Percentiles rank a stretch among this genome's conserved stretches.
Conservation (phyloP, 2,888 invertebrate species). For the Deilephila porcellus region DNA sequence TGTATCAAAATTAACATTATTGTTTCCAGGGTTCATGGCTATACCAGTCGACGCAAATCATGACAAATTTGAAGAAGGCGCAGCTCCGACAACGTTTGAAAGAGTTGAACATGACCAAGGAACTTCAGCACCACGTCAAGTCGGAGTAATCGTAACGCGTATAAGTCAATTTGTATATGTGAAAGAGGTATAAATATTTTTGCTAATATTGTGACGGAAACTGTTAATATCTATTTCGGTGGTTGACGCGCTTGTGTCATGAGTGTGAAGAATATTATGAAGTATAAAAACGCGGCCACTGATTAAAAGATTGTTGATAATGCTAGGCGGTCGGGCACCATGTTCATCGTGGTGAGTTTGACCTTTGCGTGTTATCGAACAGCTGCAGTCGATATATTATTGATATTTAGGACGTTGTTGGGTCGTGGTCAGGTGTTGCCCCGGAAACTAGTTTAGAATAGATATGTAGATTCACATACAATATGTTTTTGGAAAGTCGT, state of each 20-base stretch:
- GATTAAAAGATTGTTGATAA: constrained; percentile 16
- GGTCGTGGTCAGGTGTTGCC: constrained; percentile 21
- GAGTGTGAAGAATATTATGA: constrained; percentile 17
- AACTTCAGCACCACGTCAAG: constrained; percentile 65
- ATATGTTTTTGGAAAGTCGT: not conserved
- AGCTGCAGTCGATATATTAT: not conserved
- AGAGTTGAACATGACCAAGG: constrained; percentile 77
- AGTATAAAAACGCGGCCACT: constrained; percentile 12
- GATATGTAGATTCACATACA: not conserved
- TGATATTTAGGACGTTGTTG: constrained; percentile 2
- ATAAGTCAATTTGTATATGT: constrained; percentile 42
- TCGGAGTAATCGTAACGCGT: constrained; percentile 59
- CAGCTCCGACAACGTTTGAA: constrained; percentile 89
- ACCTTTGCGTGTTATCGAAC: not conserved
- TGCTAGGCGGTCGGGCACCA: not conserved
- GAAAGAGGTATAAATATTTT: constrained; percentile 49
- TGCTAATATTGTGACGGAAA: constrained; percentile 42
- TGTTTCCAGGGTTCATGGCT: constrained; percentile 93
- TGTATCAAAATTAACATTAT: constrained; percentile 37
- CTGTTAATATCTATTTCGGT: constrained; percentile 44
- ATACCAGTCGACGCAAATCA: constrained; percentile 94
- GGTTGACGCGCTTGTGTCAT: constrained; percentile 29
- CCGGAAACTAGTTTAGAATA: not conserved
- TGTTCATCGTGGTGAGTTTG: not conserved
- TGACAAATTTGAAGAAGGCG: constrained; percentile 93